These are phyloP conservation scores for Polietes domitor DNA, from an alignment of 2,888 invertebrate species.

Conservation along the genomic window DNA sequence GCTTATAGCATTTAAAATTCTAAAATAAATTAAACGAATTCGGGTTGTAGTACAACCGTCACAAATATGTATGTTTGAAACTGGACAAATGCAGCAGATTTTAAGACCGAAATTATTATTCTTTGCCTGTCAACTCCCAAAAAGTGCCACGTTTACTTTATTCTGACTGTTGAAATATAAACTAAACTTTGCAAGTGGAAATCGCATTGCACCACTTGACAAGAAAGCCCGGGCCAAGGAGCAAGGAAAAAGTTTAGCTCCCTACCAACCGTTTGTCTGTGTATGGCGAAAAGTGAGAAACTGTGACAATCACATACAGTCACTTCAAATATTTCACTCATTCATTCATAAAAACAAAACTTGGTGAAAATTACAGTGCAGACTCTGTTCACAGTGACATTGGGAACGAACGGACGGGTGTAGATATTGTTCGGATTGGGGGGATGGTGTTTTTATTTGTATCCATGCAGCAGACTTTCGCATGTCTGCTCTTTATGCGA, in stretches of 20 bases:
- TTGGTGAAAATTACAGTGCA: constrained; percentile 33
- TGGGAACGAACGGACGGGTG: too few species aligned
- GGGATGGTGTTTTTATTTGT: too few species aligned
- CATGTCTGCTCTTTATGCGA: constrained; percentile 29
- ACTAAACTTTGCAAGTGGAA: constrained; percentile 55
- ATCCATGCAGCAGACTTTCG: neutral
- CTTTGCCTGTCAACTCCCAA: neutral
- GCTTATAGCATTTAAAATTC: too few species aligned
- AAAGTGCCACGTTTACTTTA: neutral
- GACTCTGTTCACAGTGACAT: neutral
- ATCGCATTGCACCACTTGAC: constrained; percentile 65
- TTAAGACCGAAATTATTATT: constrained; percentile 12
- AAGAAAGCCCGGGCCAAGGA: constrained; percentile 27
- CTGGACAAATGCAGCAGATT: neutral
- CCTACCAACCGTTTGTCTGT: neutral
- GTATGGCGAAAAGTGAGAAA: constrained; percentile 27
- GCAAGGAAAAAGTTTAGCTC: neutral
- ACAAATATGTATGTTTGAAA: too few species aligned
- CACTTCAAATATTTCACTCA: constrained; percentile 53
- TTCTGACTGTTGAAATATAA: constrained; percentile 35
- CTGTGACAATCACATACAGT: constrained; percentile 40
- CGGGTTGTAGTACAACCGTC: too few species aligned
- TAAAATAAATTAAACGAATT: too few species aligned
- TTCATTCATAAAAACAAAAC: constrained; percentile 45
- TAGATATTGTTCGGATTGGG: too few species aligned